Percentiles rank a stretch among this genome's conserved stretches.
phyloP scores from a whole-genome alignment of 2,797 vertebrate genomes.

The Gadopsis bispinosus region DNA sequence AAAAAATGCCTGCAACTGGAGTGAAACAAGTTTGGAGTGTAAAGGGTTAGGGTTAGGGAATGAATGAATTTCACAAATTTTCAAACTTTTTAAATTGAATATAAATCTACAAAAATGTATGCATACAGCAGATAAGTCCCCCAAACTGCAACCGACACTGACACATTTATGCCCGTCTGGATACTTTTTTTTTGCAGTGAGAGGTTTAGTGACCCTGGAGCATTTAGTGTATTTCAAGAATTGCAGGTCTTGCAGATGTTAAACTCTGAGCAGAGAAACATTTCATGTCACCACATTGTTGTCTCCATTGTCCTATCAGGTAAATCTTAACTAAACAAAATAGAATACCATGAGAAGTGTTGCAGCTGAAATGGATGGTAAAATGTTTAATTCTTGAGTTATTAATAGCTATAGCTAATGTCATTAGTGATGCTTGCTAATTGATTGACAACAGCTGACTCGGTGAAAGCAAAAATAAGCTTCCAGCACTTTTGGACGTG shows the following conservation, averaged over 20 bases:
- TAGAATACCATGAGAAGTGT: neutral
- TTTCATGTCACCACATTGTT: neutral
- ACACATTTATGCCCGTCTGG: neutral
- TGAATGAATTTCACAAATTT: neutral
- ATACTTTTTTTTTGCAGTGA: neutral
- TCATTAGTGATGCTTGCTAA: slow-evolving; percentile 16
- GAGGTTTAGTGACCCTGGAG: neutral
- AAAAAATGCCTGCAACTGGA: neutral
- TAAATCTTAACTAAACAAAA: neutral
- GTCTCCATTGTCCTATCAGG: neutral
- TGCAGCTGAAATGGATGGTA: neutral
- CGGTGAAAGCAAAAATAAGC: slow-evolving; percentile 12
- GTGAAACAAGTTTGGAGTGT: neutral
- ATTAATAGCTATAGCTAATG: slow-evolving; percentile 12
- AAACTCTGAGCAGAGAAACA: neutral
- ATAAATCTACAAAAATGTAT: neutral
- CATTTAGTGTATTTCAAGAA: neutral
- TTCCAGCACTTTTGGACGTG: neutral
- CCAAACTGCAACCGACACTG: neutral
- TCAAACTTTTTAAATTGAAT: neutral
- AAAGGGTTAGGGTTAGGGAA: too few species aligned
- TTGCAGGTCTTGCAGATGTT: too few species aligned
- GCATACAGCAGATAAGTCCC: neutral
- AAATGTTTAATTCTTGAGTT: slow-evolving; percentile 7
- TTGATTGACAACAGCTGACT: slow-evolving; percentile 26